phyloP scores from a whole-genome alignment of 2,888 invertebrate species.

The Tenthredo distinguenda region DNA sequence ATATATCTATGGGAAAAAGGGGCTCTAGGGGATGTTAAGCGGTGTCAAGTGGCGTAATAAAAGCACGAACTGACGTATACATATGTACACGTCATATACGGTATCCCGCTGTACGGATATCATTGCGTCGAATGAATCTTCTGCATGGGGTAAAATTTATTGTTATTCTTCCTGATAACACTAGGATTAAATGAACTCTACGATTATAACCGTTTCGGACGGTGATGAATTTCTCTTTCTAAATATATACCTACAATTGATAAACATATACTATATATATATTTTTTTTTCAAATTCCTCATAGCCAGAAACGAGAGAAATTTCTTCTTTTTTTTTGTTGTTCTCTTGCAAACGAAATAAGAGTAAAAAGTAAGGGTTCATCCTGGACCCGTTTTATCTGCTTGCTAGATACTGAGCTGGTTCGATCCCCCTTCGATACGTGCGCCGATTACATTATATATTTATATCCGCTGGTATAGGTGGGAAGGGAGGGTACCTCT shows the following conservation, averaged over 20 bases:
- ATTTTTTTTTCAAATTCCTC: too few species aligned
- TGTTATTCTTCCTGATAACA: not conserved
- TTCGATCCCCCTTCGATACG: conserved; percentile 24
- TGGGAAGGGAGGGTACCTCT: not conserved
- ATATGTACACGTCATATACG: not conserved
- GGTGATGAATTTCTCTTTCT: too few species aligned
- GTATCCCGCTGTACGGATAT: not conserved
- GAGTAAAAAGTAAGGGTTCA: not conserved
- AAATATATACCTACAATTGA: too few species aligned
- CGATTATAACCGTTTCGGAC: too few species aligned
- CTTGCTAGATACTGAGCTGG: not conserved
- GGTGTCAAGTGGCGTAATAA: not conserved
- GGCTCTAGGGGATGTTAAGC: not conserved
- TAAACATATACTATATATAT: too few species aligned
- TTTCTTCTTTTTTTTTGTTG: not conserved
- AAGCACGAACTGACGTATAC: not conserved
- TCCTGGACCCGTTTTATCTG: not conserved
- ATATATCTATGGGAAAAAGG: not conserved
- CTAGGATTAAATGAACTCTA: too few species aligned
- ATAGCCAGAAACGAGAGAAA: too few species aligned
- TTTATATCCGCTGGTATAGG: conserved; percentile 5
- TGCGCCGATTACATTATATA: conserved; percentile 35
- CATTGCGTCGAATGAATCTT: not conserved
- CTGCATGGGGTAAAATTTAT: not conserved
- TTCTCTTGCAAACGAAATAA: not conserved